phyloP scores from a whole-genome alignment of 2,888 invertebrate species.

The Cryptosula pallasiana region DNA sequence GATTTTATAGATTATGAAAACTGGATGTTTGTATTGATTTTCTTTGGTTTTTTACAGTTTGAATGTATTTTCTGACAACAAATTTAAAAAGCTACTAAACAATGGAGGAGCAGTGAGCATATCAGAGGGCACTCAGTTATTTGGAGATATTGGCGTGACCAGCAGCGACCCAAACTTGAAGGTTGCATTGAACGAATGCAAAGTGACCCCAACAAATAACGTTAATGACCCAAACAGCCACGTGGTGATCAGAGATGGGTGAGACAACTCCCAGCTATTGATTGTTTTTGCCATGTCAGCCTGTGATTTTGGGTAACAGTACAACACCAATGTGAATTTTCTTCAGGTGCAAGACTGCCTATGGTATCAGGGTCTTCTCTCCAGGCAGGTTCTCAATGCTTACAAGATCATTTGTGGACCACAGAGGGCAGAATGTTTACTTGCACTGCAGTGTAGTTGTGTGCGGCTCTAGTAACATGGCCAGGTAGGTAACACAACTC shows the following conservation, averaged over 20 bases:
- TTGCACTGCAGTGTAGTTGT: conserved; percentile 20
- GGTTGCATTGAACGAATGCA: conserved; percentile 10
- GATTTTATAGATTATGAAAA: too few species aligned
- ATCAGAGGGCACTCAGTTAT: not conserved
- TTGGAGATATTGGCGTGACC: conserved; percentile 6
- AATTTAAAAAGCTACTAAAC: not conserved
- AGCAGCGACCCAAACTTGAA: conserved; percentile 10
- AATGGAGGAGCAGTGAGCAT: conserved; percentile 8
- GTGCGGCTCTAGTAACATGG: not conserved
- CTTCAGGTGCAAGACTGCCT: conserved; percentile 4
- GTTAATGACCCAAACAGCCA: conserved; percentile 5
- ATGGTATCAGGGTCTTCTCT: not conserved
- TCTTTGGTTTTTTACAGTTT: conserved; percentile 1
- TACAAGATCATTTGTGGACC: conserved; percentile 7
- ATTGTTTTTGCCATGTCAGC: too few species aligned
- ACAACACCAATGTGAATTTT: too few species aligned
- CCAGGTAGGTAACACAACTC: too few species aligned
- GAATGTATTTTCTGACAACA: conserved; percentile 6
- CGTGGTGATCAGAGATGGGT: conserved; percentile 5
- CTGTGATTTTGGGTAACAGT: too few species aligned
- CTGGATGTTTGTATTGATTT: too few species aligned
- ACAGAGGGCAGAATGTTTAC: not conserved
- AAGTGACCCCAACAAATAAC: conserved; percentile 6
- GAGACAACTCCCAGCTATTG: too few species aligned
- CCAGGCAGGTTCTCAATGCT: not conserved